phyloP scores from a whole-genome alignment of 2,113 vertebrate genomes.

The Anolis sagrei region DNA sequence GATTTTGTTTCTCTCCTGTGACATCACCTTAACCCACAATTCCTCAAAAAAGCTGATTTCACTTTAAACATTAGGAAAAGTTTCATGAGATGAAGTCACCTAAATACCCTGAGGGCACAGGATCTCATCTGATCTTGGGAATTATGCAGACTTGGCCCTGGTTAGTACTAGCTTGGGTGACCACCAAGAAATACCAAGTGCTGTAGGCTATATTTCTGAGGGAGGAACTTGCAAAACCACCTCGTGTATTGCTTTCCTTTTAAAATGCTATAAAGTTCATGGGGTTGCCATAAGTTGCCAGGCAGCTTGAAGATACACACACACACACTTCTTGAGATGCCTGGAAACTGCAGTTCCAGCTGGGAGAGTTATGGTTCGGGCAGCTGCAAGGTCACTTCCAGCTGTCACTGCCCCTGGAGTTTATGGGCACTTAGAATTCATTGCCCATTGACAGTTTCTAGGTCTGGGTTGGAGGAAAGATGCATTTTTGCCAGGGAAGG shows the following conservation, averaged over 20 bases:
- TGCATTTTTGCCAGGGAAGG: neutral
- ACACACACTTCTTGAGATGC: neutral
- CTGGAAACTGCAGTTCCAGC: rapidly evolving
- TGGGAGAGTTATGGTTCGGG: neutral
- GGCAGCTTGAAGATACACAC: too few species aligned
- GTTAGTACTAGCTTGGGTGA: too few species aligned
- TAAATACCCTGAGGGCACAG: too few species aligned
- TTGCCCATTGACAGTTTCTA: slow-evolving; percentile 37
- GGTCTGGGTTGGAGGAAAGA: slow-evolving; percentile 27
- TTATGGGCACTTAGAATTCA: slow-evolving; percentile 43
- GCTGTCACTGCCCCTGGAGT: slow-evolving; percentile 26
- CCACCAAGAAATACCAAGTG: too few species aligned
- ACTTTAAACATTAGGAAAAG: neutral
- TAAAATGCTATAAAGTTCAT: too few species aligned
- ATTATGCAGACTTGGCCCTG: too few species aligned
- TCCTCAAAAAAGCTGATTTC: neutral
- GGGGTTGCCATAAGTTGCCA: too few species aligned
- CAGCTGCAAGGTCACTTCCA: slow-evolving; percentile 33
- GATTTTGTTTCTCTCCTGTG: neutral
- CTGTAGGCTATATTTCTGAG: too few species aligned
- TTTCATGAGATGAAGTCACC: neutral
- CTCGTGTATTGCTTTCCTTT: too few species aligned
- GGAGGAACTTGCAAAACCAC: too few species aligned
- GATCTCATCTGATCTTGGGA: too few species aligned
- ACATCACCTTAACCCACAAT: neutral